These are phyloP conservation scores for Stenoptilia bipunctidactyla DNA, from an alignment of 2,888 invertebrate species.

Conservation along the genomic window DNA sequence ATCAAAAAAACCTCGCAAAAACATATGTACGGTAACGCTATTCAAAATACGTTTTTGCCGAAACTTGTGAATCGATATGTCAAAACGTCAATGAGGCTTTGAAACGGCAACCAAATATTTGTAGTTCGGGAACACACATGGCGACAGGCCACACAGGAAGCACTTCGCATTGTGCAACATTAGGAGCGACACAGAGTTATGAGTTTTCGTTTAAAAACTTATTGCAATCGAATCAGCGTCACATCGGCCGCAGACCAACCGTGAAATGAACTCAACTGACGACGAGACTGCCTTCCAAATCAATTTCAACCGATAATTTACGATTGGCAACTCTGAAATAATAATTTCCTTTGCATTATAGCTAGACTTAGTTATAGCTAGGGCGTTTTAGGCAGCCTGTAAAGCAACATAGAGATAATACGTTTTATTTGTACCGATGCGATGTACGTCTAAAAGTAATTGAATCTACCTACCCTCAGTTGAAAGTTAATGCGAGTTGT, in stretches of 20 bases:
- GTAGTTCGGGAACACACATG: slow-evolving; percentile 46
- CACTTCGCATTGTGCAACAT: slow-evolving; percentile 42
- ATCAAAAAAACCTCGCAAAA: too few species aligned
- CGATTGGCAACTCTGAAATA: slow-evolving; percentile 13
- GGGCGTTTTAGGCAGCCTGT: too few species aligned
- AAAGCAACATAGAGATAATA: too few species aligned
- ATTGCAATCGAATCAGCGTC: slow-evolving; percentile 42
- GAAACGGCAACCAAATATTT: slow-evolving; percentile 60
- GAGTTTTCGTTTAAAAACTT: slow-evolving; percentile 1
- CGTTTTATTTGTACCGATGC: too few species aligned
- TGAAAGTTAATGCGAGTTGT: too few species aligned
- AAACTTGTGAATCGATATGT: slow-evolving; percentile 17
- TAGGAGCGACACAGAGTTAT: slow-evolving; percentile 24
- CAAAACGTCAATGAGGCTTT: slow-evolving; percentile 57
- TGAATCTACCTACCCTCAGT: too few species aligned
- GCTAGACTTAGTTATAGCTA: slow-evolving; percentile 8
- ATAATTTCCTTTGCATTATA: slow-evolving; percentile 2
- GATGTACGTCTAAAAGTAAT: too few species aligned
- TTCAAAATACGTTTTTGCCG: too few species aligned
- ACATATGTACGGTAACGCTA: too few species aligned
- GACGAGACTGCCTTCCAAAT: slow-evolving; percentile 29
- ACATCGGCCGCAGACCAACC: slow-evolving; percentile 42
- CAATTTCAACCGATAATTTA: slow-evolving; percentile 28
- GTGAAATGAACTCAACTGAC: slow-evolving; percentile 48
- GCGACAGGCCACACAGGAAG: slow-evolving; percentile 57